Conservation (phyloP, 2,797 vertebrate genomes). For the Euphonia xanthogaster region DNA sequence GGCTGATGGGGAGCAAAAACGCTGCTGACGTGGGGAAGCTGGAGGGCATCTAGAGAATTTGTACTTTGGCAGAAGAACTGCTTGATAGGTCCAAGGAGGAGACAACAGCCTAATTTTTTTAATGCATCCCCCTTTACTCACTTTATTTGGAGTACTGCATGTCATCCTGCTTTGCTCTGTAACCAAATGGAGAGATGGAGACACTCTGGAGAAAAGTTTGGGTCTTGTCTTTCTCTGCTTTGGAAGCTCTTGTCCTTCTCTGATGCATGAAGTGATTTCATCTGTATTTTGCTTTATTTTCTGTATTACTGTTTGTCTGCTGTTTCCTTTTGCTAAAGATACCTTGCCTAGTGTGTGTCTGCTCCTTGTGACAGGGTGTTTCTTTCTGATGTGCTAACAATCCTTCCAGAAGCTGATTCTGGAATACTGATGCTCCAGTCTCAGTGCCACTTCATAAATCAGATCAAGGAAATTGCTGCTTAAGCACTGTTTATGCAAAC, state of each 20-base stretch:
- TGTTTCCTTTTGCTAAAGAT: not conserved
- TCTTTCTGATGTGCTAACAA: not conserved
- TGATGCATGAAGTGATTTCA: not conserved
- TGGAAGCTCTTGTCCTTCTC: not conserved
- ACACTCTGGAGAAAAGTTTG: not conserved
- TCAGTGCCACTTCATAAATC: not conserved
- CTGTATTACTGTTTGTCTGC: not conserved
- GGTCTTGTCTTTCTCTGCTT: not conserved
- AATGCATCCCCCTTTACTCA: not conserved
- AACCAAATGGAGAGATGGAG: not conserved
- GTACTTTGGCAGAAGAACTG: not conserved
- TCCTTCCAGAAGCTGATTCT: not conserved
- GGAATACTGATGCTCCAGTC: not conserved
- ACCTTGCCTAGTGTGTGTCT: not conserved
- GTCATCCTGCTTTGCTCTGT: not conserved
- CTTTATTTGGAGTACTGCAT: not conserved
- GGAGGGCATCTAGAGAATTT: not conserved
- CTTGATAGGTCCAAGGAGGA: not conserved
- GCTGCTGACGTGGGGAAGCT: not conserved
- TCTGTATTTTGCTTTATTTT: not conserved
- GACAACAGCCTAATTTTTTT: not conserved
- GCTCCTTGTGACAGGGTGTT: not conserved
- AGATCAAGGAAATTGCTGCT: slow-evolving; percentile 16
- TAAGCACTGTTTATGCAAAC: not conserved
- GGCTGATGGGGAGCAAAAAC: not conserved